phyloP scores from a whole-genome alignment of 2,888 invertebrate species.

The Dolomedes plantarius region DNA sequence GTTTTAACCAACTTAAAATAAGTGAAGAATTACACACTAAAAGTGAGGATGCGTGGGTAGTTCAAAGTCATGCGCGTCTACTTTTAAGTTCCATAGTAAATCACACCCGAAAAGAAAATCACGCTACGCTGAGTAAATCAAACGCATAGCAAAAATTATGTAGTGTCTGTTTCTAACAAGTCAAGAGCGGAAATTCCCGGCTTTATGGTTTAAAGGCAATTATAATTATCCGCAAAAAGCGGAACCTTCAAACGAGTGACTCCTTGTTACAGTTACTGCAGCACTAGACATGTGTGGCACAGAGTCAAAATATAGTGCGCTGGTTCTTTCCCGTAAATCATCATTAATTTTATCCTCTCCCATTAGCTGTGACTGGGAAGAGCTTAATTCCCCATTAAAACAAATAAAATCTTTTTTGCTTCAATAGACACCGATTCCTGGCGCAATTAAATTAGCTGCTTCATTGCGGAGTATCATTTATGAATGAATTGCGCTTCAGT shows the following conservation, averaged over 20 bases:
- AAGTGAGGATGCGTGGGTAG: background rate
- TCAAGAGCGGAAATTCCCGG: constrained; percentile 13
- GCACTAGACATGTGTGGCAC: background rate
- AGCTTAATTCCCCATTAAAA: constrained; percentile 50
- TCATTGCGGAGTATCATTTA: constrained; percentile 8
- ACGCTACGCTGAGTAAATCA: background rate
- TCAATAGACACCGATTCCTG: constrained; percentile 8
- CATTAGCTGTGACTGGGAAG: constrained; percentile 24
- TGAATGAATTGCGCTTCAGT: background rate
- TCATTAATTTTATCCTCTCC: constrained; percentile 46
- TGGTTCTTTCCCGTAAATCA: constrained; percentile 31
- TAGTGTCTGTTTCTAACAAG: background rate
- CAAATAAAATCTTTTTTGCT: constrained; percentile 33
- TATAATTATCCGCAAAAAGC: constrained; percentile 17
- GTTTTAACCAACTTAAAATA: no score
- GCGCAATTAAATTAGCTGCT: constrained; percentile 40
- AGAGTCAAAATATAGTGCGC: constrained; percentile 23
- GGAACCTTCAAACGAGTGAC: constrained; percentile 6
- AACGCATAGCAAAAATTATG: background rate
- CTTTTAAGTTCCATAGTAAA: background rate
- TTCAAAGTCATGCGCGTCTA: background rate
- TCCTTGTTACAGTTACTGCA: constrained; percentile 15
- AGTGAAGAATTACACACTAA: no score
- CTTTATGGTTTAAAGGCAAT: constrained; percentile 19
- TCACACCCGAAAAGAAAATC: background rate